Conservation (phyloP, 2,888 invertebrate species). For the Sarcophaga carnaria region DNA sequence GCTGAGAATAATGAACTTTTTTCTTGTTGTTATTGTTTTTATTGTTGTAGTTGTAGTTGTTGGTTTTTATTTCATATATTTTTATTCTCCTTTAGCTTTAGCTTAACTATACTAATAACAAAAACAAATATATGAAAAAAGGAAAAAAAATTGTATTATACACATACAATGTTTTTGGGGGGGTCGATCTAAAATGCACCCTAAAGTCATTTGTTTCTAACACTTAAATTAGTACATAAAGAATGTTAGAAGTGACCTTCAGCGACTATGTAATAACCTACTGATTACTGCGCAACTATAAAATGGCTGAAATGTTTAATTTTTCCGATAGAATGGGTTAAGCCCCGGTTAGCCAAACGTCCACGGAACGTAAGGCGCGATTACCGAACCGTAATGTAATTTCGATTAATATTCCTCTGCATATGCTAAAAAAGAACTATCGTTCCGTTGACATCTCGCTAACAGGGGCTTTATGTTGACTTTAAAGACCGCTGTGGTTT, state of each 20-base stretch:
- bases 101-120: slow-evolving; percentile 52
- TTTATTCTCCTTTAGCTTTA: slow-evolving; percentile 30
- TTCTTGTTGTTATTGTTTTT: not conserved
- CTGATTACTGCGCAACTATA: not conserved
- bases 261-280: not conserved
- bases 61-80: not conserved
- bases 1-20: slow-evolving; percentile 58
- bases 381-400: no score
- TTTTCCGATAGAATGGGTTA: no score
- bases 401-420: no score
- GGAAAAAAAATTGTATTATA: not conserved
- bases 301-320: not conserved
- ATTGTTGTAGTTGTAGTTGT: not conserved
- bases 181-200: slow-evolving; percentile 4
- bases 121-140: slow-evolving; percentile 30
- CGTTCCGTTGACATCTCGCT: no score
- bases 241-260: not conserved
- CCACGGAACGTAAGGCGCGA: no score
- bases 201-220: not conserved
- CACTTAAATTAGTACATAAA: not conserved
- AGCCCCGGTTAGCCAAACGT: no score
- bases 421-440: no score
- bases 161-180: not conserved
- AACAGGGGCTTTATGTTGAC: no score
- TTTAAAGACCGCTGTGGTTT: no score